Evolutionary conservation across 2,113 vertebrate species (phyloP), one percentile per base, ranked within the genome.

Genomic region (Coturnix japonica): DNA sequence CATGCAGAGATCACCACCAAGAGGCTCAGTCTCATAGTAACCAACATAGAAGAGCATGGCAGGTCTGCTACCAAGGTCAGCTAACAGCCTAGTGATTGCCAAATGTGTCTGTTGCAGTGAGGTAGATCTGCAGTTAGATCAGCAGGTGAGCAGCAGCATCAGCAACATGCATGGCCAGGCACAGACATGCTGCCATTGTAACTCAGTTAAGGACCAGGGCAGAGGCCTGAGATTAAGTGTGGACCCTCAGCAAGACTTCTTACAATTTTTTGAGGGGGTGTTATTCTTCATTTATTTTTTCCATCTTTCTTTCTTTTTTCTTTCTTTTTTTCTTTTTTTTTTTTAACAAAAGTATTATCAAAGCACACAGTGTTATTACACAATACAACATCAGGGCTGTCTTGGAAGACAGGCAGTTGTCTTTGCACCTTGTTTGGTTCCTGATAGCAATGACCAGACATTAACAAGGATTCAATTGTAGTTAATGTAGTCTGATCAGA

Each of bases 391-490:
- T 22, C n/a, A 63, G 13, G 56, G 20, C 46, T 73, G 56, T 11
- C 15, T 20, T 33, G 78, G 47, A 35, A 67, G 43, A 51, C 16
- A 54, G 28, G 33, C 30, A 84, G 23, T 25, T 49, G 26, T 30
- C 51, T 53, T 53, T 63, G 9, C 26, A 18, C 6, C 46, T 54
- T 1, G 0, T n/a, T 47, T 46, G n/a, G 3, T 30, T 51, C n/a
- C 33, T 47, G 51, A 14, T 49, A 84, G 51, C 39, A 49, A 4
- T 35, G 51, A 28, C 67, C 87, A 35, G 30, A 35, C 30, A 3
- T 33, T 90, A 69, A 78, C 39, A 87, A 87, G 59, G 54, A 61
- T n/a, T 47, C 75, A 39, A 22, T n/a, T 39, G 13, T 76, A 44
- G 35, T 72, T 76, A 43, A 44, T 44, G 20, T 56, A 51, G 65